Percentiles rank a stretch among this genome's conserved stretches.
Evolutionary conservation across 2,888 invertebrate genomes (phyloP).

Genomic region (Eurois occulta): DNA sequence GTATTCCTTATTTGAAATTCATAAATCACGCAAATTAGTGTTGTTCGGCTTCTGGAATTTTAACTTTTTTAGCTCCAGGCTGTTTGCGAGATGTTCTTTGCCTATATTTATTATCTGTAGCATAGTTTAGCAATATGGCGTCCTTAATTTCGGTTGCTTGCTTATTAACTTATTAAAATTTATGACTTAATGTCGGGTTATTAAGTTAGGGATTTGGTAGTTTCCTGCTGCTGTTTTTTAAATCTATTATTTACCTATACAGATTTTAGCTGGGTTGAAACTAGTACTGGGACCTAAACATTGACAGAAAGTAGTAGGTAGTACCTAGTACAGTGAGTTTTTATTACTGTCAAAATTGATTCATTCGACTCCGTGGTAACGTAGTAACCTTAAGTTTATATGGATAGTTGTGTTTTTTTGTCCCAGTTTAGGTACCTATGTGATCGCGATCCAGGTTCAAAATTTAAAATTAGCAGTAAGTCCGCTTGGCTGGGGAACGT

Average conservation of each 20-base stretch:
- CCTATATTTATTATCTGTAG: conserved; percentile 55
- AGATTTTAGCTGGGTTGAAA: background rate
- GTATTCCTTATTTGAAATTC: conserved; percentile 74
- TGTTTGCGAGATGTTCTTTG: conserved; percentile 68
- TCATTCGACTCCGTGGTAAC: background rate
- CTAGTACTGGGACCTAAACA: background rate
- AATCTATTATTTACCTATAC: background rate
- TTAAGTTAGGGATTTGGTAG: conserved; percentile 14
- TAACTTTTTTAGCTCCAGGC: conserved; percentile 68
- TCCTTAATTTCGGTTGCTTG: conserved; percentile 49
- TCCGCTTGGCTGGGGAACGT: background rate
- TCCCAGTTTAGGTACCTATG: background rate
- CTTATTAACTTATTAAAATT: conserved; percentile 55
- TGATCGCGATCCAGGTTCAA: accelerated
- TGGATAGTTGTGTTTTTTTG: background rate
- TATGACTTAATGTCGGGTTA: conserved; percentile 44
- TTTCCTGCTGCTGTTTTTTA: conserved; percentile 25
- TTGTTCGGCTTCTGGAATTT: conserved; percentile 73
- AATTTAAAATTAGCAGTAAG: background rate
- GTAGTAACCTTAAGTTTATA: background rate
- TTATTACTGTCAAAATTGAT: background rate
- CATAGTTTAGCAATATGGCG: conserved; percentile 46
- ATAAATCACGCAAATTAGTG: conserved; percentile 77
- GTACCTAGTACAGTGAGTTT: no score
- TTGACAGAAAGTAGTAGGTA: no score